These are phyloP conservation scores for Selenia dentaria DNA, from an alignment of 2,888 invertebrate genomes.

Conservation along the genomic window DNA sequence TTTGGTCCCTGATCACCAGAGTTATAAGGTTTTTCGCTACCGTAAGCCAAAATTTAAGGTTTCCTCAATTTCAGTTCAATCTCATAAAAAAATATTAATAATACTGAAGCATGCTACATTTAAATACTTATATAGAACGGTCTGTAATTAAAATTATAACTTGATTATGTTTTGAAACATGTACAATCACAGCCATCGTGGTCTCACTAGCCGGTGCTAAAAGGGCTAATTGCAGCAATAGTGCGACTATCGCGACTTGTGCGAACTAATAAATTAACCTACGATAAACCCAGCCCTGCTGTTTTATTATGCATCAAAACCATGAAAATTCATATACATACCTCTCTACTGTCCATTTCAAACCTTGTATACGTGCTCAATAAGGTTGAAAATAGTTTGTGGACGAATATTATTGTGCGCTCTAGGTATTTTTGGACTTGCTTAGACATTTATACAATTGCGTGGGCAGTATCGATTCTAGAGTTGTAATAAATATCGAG, in stretches of 20 bases:
- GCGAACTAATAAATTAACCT: conserved; percentile 32
- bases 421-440: conserved; percentile 24
- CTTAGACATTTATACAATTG: conserved; percentile 28
- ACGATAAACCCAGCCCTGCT: conserved; percentile 28
- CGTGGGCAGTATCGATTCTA: conserved; percentile 33
- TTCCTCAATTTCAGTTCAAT: too few species aligned
- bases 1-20: too few species aligned
- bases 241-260: conserved; percentile 23
- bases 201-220: conserved; percentile 28
- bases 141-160: too few species aligned
- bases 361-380: conserved; percentile 1
- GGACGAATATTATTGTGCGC: background rate
- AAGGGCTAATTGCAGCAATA: conserved; percentile 42
- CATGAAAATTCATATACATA: conserved; percentile 13
- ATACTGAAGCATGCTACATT: too few species aligned
- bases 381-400: conserved; percentile 9
- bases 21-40: too few species aligned
- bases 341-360: background rate
- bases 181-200: conserved; percentile 12
- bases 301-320: conserved; percentile 25
- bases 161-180: background rate
- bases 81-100: too few species aligned
- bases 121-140: too few species aligned
- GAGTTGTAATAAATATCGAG: conserved; percentile 32
- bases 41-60: too few species aligned